phyloP scores from a whole-genome alignment of 2,797 vertebrate genomes.

The Myotis planiceps region DNA sequence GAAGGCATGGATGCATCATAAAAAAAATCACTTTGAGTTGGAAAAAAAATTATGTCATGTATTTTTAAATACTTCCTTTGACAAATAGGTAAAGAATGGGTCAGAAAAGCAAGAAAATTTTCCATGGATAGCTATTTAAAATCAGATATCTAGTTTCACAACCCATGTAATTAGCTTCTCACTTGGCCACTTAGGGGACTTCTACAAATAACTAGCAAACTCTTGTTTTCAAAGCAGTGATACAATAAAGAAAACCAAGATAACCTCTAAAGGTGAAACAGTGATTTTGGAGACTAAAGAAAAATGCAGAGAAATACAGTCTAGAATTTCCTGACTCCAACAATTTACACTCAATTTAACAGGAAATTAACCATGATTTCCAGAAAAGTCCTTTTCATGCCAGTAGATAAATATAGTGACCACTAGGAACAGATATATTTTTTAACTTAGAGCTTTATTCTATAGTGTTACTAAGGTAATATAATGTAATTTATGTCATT shows the following conservation, averaged over 20 bases:
- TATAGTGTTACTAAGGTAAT: not conserved
- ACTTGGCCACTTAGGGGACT: not conserved
- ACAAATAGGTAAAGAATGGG: not conserved
- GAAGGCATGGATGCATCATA: not conserved
- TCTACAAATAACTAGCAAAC: not conserved
- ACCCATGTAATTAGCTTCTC: not conserved
- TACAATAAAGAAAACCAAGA: not conserved
- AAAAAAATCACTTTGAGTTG: not conserved
- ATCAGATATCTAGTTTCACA: not conserved
- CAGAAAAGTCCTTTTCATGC: not conserved
- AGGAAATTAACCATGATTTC: slow-evolving; percentile 49
- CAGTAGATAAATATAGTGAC: not conserved
- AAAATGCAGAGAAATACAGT: slow-evolving; percentile 23
- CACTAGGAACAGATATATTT: not conserved
- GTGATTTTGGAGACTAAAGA: not conserved
- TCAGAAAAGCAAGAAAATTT: not conserved
- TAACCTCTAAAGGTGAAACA: not conserved
- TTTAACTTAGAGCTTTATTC: slow-evolving; percentile 20
- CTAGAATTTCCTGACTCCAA: slow-evolving; percentile 2
- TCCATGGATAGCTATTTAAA: not conserved
- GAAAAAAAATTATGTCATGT: not conserved
- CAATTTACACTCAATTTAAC: slow-evolving; percentile 19
- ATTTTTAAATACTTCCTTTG: not conserved
- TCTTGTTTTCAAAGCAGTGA: not conserved
- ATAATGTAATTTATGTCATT: not conserved